A percentile compares a stretch with the other conserved stretches of the same genome.
Conservation (phyloP, 2,113 vertebrate species). For the Alethe castanea region DNA sequence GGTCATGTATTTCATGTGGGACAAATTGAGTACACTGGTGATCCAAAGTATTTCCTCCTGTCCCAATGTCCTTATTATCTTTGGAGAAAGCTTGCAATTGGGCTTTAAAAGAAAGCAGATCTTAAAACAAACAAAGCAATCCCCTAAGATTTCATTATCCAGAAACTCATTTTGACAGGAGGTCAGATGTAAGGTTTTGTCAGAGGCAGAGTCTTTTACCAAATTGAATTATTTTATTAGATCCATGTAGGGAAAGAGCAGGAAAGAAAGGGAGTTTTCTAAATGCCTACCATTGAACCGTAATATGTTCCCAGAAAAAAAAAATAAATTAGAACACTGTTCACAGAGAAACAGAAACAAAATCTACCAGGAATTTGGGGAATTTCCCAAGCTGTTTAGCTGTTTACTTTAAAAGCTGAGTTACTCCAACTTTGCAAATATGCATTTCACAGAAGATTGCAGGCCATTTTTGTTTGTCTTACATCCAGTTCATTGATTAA, state of each 20-base stretch:
- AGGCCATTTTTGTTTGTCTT: neutral
- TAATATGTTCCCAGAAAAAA: neutral
- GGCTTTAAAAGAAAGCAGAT: neutral
- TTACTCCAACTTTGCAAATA: neutral
- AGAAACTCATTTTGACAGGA: neutral
- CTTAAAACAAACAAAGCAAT: neutral
- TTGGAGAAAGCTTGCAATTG: neutral
- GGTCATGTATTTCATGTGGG: neutral
- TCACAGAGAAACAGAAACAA: constrained; percentile 20
- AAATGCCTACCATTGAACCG: neutral
- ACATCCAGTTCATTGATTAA: constrained; percentile 51
- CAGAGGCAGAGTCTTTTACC: neutral
- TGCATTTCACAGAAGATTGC: neutral
- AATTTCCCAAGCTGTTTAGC: neutral
- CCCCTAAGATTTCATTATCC: neutral
- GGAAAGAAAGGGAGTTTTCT: neutral
- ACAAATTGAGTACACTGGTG: neutral
- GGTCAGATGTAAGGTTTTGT: neutral
- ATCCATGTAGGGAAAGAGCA: neutral
- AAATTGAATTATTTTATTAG: neutral
- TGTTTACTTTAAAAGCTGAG: neutral
- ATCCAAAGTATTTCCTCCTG: neutral
- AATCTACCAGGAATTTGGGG: neutral
- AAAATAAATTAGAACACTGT: neutral
- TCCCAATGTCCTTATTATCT: neutral